phyloP scores from a whole-genome alignment of 2,888 invertebrate species.

The Melolontha melolontha region DNA sequence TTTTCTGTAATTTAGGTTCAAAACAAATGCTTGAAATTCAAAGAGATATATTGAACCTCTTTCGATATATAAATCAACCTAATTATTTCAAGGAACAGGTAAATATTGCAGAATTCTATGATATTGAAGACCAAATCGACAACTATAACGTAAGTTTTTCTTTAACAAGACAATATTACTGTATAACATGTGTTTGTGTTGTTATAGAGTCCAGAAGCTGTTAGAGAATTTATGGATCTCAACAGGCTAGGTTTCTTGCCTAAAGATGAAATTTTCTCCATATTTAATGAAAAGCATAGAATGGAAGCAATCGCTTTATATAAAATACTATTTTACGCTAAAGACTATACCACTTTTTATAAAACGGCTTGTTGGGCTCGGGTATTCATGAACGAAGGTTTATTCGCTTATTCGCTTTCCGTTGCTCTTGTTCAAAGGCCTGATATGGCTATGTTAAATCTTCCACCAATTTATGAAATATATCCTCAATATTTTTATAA shows the following conservation, averaged over 20 bases:
- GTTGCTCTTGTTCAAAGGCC: constrained; percentile 73
- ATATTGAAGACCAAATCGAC: constrained; percentile 62
- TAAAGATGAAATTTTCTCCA: constrained; percentile 72
- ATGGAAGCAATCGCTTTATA: constrained; percentile 75
- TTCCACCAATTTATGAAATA: constrained; percentile 80
- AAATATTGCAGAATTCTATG: constrained; percentile 72
- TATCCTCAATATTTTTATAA: constrained; percentile 79
- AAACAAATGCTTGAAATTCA: constrained; percentile 51
- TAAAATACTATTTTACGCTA: constrained; percentile 76
- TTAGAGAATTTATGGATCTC: constrained; percentile 69
- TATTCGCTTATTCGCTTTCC: constrained; percentile 71
- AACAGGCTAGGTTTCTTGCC: constrained; percentile 71
- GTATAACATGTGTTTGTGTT: not conserved
- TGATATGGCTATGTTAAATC: constrained; percentile 73
- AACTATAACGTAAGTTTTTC: constrained; percentile 57
- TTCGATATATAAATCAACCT: constrained; percentile 75
- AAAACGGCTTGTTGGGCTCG: constrained; percentile 77
- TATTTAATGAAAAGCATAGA: constrained; percentile 71
- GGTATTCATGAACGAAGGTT: constrained; percentile 75
- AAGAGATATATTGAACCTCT: constrained; percentile 69
- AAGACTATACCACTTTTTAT: constrained; percentile 78
- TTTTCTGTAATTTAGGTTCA: constrained; percentile 44
- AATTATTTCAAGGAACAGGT: constrained; percentile 68
- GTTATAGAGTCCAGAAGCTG: constrained; percentile 69
- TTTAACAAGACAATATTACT: not conserved